These are phyloP conservation scores for Leptopterna dolabrata DNA, from an alignment of 2,888 invertebrate species.

Conservation along the genomic window DNA sequence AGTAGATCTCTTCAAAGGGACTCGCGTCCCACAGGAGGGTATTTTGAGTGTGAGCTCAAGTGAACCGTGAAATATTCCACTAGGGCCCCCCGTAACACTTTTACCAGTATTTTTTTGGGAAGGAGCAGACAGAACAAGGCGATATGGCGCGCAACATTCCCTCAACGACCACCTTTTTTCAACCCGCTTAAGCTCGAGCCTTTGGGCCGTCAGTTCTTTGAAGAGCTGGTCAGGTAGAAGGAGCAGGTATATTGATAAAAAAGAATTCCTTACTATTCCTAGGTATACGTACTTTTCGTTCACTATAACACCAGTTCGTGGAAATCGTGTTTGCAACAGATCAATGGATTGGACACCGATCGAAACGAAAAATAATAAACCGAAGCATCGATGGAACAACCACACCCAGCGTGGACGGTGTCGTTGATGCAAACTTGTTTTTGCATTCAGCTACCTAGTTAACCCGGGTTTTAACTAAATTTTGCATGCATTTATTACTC, in stretches of 20 bases:
- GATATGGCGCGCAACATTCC: neutral
- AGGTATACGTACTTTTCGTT: neutral
- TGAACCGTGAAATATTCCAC: conserved; percentile 2
- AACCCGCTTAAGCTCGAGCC: neutral
- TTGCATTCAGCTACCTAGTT: too few relatives aligned
- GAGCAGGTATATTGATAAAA: neutral
- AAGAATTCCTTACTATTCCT: neutral
- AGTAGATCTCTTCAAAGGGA: neutral
- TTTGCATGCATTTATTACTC: too few relatives aligned
- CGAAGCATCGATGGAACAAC: too few relatives aligned
- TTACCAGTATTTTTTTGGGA: neutral
- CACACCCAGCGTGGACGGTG: too few relatives aligned
- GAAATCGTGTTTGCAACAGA: too few relatives aligned
- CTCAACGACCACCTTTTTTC: neutral
- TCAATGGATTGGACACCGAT: too few relatives aligned
- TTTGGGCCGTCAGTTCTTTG: neutral
- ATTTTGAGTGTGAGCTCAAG: conserved; percentile 2
- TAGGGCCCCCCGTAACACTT: neutral
- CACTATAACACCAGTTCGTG: too few relatives aligned
- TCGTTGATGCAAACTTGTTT: too few relatives aligned
- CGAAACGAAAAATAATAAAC: too few relatives aligned
- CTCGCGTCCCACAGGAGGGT: neutral
- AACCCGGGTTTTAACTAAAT: too few relatives aligned
- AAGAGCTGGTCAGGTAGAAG: neutral
- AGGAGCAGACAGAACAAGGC: neutral